Conservation (phyloP, 2,888 invertebrate species). For the Oligia latruncula region DNA sequence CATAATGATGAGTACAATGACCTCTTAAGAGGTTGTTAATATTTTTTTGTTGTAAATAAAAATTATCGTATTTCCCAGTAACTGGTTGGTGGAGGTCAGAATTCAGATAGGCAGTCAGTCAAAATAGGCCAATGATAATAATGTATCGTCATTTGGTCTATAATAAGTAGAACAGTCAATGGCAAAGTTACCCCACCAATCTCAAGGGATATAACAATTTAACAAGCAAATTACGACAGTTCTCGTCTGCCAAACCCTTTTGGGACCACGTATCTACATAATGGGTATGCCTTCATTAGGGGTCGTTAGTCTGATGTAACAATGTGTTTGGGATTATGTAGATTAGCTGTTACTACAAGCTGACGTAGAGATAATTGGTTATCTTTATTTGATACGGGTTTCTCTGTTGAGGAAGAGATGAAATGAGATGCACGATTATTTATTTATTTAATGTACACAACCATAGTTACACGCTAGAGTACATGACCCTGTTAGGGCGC, state of each 20-base stretch:
- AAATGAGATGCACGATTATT: not conserved
- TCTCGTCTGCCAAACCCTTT: not conserved
- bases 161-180: not conserved
- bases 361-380: not conserved
- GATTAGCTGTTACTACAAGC: slow-evolving; percentile 3
- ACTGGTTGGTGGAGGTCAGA: too few relatives aligned
- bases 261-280: slow-evolving; percentile 14
- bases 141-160: not conserved
- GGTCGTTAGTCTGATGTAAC: slow-evolving; percentile 26
- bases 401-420: not conserved
- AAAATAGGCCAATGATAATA: not conserved
- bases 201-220: not conserved
- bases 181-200: not conserved
- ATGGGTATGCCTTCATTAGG: slow-evolving; percentile 27
- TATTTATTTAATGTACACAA: too few relatives aligned
- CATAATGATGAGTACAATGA: too few relatives aligned
- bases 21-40: too few relatives aligned
- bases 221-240: not conserved
- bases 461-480: too few relatives aligned
- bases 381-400: not conserved
- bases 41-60: too few relatives aligned
- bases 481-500: too few relatives aligned
- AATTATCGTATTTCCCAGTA: too few relatives aligned
- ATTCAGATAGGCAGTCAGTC: too few relatives aligned
- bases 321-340: slow-evolving; percentile 12